A percentile compares a stretch with the other conserved stretches of the same genome.
These are phyloP conservation scores for Isoperla grammatica DNA, from an alignment of 2,888 invertebrate species.

Conservation along the genomic window DNA sequence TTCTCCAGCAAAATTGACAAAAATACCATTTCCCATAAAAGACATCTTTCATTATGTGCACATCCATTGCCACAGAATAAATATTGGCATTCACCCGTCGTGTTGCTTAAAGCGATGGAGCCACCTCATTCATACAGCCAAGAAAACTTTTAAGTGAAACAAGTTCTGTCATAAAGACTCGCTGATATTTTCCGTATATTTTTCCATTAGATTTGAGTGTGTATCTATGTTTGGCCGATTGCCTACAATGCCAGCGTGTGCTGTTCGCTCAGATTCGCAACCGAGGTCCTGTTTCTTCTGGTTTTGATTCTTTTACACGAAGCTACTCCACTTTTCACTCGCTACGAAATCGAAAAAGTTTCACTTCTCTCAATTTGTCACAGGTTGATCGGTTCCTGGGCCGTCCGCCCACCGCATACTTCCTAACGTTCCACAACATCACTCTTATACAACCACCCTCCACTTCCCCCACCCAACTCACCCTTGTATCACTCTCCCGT, in stretches of 20 bases:
- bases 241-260: not conserved
- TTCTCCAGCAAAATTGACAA: no score
- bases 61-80: not conserved
- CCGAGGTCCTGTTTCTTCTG: constrained; percentile 4
- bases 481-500: not conserved
- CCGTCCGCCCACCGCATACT: constrained; percentile 17
- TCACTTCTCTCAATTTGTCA: constrained; percentile 23
- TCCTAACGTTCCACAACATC: constrained; percentile 20
- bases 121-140: not conserved
- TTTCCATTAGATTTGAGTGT: constrained; percentile 21
- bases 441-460: not conserved
- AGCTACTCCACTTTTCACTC: constrained; percentile 21
- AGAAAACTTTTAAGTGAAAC: constrained; percentile 16
- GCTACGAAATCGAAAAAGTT: constrained; percentile 25
- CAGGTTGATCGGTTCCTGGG: constrained; percentile 20
- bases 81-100: constrained; percentile 1
- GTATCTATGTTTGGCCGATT: constrained; percentile 8
- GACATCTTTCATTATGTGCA: not conserved
- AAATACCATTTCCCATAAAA: no score
- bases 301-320: constrained; percentile 9
- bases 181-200: constrained; percentile 14
- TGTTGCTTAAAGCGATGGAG: not conserved
- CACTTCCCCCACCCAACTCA: not conserved
- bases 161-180: constrained; percentile 13
- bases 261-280: not conserved